Evolutionary conservation across 2,888 invertebrate species (phyloP).

Genomic region (Sphinx pinastri): DNA sequence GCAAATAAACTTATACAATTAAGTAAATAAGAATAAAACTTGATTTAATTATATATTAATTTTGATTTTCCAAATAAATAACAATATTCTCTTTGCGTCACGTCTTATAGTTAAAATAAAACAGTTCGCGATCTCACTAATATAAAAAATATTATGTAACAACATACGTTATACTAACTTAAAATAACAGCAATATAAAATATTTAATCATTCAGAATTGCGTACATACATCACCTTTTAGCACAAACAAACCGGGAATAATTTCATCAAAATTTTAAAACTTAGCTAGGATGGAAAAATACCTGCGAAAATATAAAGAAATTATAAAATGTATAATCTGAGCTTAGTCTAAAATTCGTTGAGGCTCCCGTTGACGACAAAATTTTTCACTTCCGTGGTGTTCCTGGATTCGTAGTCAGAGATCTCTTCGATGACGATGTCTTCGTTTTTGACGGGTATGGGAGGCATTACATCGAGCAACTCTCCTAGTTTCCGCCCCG

Average conservation of each 20-base stretch:
- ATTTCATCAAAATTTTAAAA: slow-evolving; percentile 61
- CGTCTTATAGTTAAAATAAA: slow-evolving; percentile 60
- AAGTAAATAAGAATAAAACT: slow-evolving; percentile 58
- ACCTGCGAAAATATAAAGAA: slow-evolving; percentile 43
- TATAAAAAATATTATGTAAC: slow-evolving; percentile 45
- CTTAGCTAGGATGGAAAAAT: slow-evolving; percentile 52
- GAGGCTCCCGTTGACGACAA: slow-evolving; percentile 65
- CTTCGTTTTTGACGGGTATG: slow-evolving; percentile 71
- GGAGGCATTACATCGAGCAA: slow-evolving; percentile 67
- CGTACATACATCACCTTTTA: slow-evolving; percentile 8
- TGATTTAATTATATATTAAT: slow-evolving; percentile 60
- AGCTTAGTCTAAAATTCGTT: slow-evolving; percentile 53
- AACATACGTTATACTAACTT: slow-evolving; percentile 26
- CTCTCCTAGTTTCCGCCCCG: slow-evolving; percentile 72
- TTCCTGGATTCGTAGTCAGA: slow-evolving; percentile 70
- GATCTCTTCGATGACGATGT: slow-evolving; percentile 71
- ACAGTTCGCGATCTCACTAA: slow-evolving; percentile 64
- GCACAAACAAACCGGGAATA: slow-evolving; percentile 57
- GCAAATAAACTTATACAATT: slow-evolving; percentile 50
- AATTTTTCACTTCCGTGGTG: slow-evolving; percentile 70
- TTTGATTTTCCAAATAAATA: slow-evolving; percentile 68
- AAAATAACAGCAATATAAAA: slow-evolving; percentile 9
- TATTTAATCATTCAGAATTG: not conserved
- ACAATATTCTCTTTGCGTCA: slow-evolving; percentile 39
- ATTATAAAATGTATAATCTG: slow-evolving; percentile 48